phyloP scores from a whole-genome alignment of 2,888 invertebrate species.

The Tholera decimalis region DNA sequence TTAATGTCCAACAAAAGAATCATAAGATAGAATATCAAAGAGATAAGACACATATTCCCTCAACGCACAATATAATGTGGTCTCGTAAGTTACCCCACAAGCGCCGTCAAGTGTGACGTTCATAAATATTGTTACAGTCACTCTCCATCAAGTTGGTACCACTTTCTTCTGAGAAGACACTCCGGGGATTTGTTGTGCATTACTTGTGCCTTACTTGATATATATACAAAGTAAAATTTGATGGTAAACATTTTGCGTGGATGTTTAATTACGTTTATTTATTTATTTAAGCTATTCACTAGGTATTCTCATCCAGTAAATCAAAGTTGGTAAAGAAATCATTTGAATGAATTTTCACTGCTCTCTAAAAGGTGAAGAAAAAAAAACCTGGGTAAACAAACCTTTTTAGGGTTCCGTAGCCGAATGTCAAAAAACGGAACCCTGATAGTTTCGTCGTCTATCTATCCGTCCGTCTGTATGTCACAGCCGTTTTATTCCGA shows the following conservation, averaged over 20 bases:
- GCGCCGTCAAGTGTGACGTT: slow-evolving; percentile 31
- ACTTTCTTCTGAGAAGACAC: slow-evolving; percentile 2
- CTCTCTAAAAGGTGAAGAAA: too few species aligned
- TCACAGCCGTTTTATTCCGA: too few species aligned
- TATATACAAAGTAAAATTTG: not conserved
- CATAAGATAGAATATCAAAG: slow-evolving; percentile 12
- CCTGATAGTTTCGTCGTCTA: too few species aligned
- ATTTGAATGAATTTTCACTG: too few species aligned
- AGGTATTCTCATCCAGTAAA: too few species aligned
- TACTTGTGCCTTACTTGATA: slow-evolving; percentile 7
- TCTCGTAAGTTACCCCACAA: slow-evolving; percentile 33
- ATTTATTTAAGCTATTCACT: too few species aligned
- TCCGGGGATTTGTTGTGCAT: slow-evolving; percentile 26
- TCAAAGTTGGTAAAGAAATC: too few species aligned
- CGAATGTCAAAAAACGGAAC: too few species aligned
- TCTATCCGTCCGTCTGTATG: too few species aligned
- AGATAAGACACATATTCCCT: slow-evolving; percentile 35
- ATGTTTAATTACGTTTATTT: not conserved
- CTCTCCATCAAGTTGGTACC: slow-evolving; percentile 39
- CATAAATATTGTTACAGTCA: slow-evolving; percentile 46
- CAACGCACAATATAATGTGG: slow-evolving; percentile 20
- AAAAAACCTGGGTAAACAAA: too few species aligned
- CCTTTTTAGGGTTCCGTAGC: too few species aligned
- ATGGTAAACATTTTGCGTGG: not conserved
- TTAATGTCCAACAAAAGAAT: slow-evolving; percentile 3